Base-by-base conservation (phyloP, 2,888 invertebrate species). In the Drosophila kambysellisi region DNA sequence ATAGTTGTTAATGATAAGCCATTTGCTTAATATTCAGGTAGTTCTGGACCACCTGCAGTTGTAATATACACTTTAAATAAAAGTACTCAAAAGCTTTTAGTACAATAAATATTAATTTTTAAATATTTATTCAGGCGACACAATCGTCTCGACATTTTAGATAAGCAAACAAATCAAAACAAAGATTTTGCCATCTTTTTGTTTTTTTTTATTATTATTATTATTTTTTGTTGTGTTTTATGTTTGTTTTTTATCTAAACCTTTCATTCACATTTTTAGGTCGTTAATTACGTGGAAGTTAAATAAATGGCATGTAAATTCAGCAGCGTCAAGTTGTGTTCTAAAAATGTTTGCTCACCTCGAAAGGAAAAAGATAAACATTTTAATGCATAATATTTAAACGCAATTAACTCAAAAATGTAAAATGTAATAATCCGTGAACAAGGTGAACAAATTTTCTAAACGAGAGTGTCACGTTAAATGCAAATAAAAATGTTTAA, bases 71-170 rank as follows among this genome's bases (percentile, higher is more conserved):
- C 1, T 35, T 30, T 12, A 33, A 1, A 25, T 4, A 20, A 43
- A 52, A 25, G 29, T 32, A 41, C 50, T 33, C 6, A 5, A 15
- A n/a, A 46, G 48, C 59, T 60, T 53, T 74, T 43, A 70, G 50
- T 56, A 54, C 57, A 70, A 68, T 70, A 72, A 82, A 70, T 67
- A 69, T 56, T 57, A 20, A 63, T 20, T 46, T 43, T 43, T 20
- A 63, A 80, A 82, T 82, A 82, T 78, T 82, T 80, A 70, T 60
- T 61, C 53, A 58, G 62, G 57, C 62, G 48, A 62, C 50, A 68
- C 66, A 72, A 73, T 67, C 72, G 51, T 35, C 53, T 76, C 67
- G 62, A 53, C 56, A 50, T 67, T 29, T 74, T 74, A 73, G 70
- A 73, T 59, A 67, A 33, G 53, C 67, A 82, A 80, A 72, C 74